Base-by-base conservation (phyloP, 2,797 vertebrate species). In the Liasis olivaceus region DNA sequence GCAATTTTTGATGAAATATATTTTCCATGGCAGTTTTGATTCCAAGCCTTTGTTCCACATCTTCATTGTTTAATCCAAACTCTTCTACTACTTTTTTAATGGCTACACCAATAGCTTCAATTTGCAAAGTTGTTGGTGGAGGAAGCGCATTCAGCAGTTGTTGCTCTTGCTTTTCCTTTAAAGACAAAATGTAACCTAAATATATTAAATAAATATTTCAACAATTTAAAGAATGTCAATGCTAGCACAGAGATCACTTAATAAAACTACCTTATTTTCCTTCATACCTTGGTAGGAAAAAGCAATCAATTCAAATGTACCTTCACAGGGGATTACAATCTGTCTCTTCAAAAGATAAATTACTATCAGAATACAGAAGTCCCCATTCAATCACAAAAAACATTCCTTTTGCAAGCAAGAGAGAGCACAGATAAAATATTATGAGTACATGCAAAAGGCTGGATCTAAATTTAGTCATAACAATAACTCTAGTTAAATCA, bases 141-240 rank as follows among this genome's bases (percentile, higher is more conserved):
- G 97, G 97, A 95, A 99, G 98, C 77, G 98, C 98, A 1, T 97
- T 98, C 94, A 99, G 97, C 96, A 98, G 96, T 87, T 97, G 95
- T 96, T 99, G 98, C 95, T 99, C 99, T 92, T 98, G 98, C 89
- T 97, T 98, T 95, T 99, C 98, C 99, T 99, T 95, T 95, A 51
- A 93, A 94, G 77, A 93, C 0, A 97, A 12, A 93, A 92, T 24
- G 90, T 0, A 66, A 86, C 92, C 90, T 87, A 62, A 93, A 90
- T 64, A 1, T 54, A 42, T 58, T 90, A 91, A 1, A 89, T 2
- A 28, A 22, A 5, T 15, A 85, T 24, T 91, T 56, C 88, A 64
- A 56, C 24, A 20, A 31, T 5, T 6, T 42, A 2, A 86, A 89
- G 72, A 88, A 88, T 31, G 92, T 90, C 8, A 62, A 2, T 59